phyloP scores from a whole-genome alignment of 2,113 vertebrate species.

The Brachypodius melanocephalos region DNA sequence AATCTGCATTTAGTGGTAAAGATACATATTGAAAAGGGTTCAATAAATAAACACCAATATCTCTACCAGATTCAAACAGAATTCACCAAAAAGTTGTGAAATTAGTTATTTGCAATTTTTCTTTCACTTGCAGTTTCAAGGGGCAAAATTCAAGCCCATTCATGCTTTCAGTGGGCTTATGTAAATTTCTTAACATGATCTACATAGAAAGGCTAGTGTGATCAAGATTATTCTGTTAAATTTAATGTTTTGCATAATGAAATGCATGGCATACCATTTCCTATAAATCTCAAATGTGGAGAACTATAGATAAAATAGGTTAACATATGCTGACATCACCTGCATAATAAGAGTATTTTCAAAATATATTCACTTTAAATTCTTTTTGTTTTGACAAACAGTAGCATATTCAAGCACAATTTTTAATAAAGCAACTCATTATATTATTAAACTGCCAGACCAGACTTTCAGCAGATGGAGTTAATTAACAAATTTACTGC shows the following conservation, averaged over 20 bases:
- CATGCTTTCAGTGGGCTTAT: not conserved
- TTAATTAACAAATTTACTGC: not conserved
- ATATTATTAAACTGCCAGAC: not conserved
- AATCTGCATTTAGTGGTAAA: not conserved
- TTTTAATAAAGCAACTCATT: conserved; percentile 2
- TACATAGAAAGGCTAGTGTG: not conserved
- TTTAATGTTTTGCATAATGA: not conserved
- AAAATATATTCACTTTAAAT: not conserved
- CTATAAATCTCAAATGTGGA: not conserved
- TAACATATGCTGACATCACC: not conserved
- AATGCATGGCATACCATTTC: not conserved
- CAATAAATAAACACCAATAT: not conserved
- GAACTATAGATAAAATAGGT: not conserved
- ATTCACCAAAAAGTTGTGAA: not conserved
- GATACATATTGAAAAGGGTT: not conserved
- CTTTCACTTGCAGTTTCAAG: not conserved
- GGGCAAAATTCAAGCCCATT: not conserved
- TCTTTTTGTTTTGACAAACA: not conserved
- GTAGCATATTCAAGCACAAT: not conserved
- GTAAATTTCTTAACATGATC: not conserved
- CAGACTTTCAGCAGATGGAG: conserved; percentile 34
- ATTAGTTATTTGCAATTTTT: not conserved
- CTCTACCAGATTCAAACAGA: not conserved
- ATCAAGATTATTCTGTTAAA: not conserved
- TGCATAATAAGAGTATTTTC: not conserved